phyloP scores from a whole-genome alignment of 2,797 vertebrate genomes.

The Echiichthys vipera region DNA sequence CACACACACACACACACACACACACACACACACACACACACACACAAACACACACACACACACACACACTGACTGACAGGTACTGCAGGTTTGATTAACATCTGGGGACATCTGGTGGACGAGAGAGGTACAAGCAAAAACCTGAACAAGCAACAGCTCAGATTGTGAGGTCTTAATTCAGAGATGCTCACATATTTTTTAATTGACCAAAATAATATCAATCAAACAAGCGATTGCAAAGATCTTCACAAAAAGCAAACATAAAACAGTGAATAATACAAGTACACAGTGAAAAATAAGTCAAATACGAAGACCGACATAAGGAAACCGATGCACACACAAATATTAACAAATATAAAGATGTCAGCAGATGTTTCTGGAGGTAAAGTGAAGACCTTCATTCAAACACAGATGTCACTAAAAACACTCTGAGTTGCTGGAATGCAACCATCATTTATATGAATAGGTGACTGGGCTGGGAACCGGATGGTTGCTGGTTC shows the following conservation, averaged over 20 bases:
- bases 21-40: constrained; percentile 77
- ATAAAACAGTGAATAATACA: not conserved
- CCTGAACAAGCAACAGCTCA: not conserved
- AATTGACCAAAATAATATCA: not conserved
- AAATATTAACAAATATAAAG: not conserved
- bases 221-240: not conserved
- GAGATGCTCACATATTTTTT: not conserved
- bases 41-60: constrained; percentile 79
- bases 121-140: not conserved
- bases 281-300: not conserved
- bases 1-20: constrained; percentile 75
- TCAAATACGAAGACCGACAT: not conserved
- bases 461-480: no score
- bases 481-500: no score
- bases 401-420: no score
- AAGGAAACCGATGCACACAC: not conserved
- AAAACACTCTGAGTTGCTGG: no score
- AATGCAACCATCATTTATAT: no score
- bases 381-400: no score
- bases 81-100: not conserved
- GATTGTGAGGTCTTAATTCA: not conserved
- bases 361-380: no score
- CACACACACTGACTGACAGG: constrained; percentile 67
- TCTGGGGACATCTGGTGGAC: constrained; percentile 72
- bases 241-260: not conserved